Evolutionary conservation across 2,113 vertebrate genomes (phyloP).

Genomic region (Alligator mississippiensis): DNA sequence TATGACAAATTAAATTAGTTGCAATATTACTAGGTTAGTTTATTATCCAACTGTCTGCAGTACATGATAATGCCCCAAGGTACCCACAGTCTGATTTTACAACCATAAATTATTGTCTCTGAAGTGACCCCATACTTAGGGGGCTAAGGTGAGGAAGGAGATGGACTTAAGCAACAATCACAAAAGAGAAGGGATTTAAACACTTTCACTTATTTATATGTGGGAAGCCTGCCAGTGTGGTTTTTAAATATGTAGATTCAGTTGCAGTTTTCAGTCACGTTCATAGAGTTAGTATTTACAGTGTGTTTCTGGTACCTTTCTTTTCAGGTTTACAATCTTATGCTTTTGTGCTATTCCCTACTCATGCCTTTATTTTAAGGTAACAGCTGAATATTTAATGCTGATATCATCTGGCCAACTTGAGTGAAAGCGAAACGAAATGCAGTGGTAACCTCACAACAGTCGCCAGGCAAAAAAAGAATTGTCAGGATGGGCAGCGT

Average conservation of each 20-base stretch:
- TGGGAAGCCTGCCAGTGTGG: background rate
- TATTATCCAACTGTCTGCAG: constrained; percentile 25
- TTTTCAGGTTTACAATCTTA: background rate
- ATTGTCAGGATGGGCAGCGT: background rate
- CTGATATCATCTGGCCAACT: background rate
- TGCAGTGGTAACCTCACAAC: background rate
- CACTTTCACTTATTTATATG: accelerated
- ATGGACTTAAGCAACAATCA: background rate
- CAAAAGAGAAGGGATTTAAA: background rate
- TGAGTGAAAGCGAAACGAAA: background rate
- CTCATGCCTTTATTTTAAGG: background rate
- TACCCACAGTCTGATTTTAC: background rate
- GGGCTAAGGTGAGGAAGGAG: background rate
- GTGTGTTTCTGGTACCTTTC: background rate
- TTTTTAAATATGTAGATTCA: background rate
- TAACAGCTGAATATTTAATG: background rate
- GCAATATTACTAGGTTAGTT: constrained; percentile 22
- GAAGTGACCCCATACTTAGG: background rate
- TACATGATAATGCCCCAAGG: background rate
- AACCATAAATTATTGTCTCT: background rate
- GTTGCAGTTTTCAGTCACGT: background rate
- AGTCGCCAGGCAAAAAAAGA: background rate
- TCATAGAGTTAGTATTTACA: background rate
- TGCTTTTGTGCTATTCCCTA: background rate
- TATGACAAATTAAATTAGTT: constrained; percentile 56